phyloP scores from a whole-genome alignment of 2,797 vertebrate genomes.

The Eidolon dupreanum region DNA sequence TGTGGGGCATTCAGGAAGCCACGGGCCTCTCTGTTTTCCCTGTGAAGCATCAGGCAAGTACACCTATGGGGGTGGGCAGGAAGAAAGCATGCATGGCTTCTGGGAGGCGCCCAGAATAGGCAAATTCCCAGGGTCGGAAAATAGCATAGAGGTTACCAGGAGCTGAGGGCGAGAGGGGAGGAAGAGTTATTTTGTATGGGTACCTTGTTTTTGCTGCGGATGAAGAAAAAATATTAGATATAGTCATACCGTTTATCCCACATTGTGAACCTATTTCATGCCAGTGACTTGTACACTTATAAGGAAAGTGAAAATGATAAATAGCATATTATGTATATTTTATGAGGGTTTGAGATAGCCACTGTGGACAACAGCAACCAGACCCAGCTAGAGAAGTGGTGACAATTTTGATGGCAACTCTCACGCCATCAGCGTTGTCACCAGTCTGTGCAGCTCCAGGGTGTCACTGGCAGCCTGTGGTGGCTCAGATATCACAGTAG shows the following conservation, averaged over 20 bases:
- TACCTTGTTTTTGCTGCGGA: neutral
- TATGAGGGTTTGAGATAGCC: neutral
- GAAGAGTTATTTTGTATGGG: neutral
- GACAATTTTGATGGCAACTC: neutral
- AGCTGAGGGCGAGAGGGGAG: neutral
- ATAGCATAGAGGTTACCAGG: neutral
- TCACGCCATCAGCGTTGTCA: neutral
- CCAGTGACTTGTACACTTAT: neutral
- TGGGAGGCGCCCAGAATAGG: neutral
- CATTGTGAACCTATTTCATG: neutral
- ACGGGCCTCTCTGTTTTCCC: neutral
- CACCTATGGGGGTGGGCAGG: neutral
- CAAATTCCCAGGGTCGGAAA: neutral
- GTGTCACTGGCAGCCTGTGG: no score
- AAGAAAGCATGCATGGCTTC: neutral
- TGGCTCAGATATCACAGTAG: neutral
- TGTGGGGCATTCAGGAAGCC: neutral
- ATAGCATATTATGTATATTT: neutral
- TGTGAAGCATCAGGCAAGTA: no score
- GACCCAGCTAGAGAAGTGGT: neutral
- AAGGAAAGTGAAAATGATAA: neutral
- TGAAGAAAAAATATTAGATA: neutral
- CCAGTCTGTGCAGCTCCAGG: neutral
- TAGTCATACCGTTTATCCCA: neutral
- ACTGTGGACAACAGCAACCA: neutral